A percentile compares a stretch with the other conserved stretches of the same genome.
These are phyloP conservation scores for Phyto melanocephala DNA, from an alignment of 2,888 invertebrate genomes.

Conservation along the genomic window DNA sequence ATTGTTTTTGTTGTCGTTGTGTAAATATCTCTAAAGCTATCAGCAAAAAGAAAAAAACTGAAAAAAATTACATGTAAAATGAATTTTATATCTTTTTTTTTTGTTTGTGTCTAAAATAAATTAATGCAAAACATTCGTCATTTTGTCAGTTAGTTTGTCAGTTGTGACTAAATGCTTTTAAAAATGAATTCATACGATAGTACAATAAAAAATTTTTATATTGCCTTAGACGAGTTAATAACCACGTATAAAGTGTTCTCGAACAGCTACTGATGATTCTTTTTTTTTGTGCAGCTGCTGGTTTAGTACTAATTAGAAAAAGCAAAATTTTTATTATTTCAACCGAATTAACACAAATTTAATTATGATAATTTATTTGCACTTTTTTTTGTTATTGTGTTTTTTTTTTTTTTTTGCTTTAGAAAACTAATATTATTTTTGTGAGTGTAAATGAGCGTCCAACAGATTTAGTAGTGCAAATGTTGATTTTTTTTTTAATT, in stretches of 20 bases:
- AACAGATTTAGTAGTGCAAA: neutral
- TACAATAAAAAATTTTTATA: too few relatives aligned
- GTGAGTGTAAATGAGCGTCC: conserved; percentile 5
- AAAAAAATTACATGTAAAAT: conserved; percentile 41
- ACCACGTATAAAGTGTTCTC: too few relatives aligned
- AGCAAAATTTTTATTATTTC: neutral
- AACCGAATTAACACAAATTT: conserved; percentile 56
- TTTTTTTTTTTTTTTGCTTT: too few relatives aligned
- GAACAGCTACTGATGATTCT: too few relatives aligned
- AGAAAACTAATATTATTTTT: neutral
- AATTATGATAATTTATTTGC: conserved; percentile 59
- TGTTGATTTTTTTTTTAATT: conserved; percentile 14
- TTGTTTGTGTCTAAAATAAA: conserved; percentile 43
- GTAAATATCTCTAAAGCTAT: conserved; percentile 26
- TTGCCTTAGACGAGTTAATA: too few relatives aligned
- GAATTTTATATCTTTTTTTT: conserved; percentile 42
- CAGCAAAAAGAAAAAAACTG: conserved; percentile 14
- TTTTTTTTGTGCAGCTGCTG: neutral
- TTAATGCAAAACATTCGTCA: conserved; percentile 64
- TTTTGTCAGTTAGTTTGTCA: conserved; percentile 64
- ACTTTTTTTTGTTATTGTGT: conserved; percentile 1
- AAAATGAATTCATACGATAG: too few relatives aligned
- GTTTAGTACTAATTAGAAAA: conserved; percentile 16
- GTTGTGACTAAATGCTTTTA: conserved; percentile 60
- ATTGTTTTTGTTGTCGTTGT: neutral